Evolutionary conservation across 2,888 invertebrate species (phyloP).

Genomic region (Nasonovia ribisnigri): DNA sequence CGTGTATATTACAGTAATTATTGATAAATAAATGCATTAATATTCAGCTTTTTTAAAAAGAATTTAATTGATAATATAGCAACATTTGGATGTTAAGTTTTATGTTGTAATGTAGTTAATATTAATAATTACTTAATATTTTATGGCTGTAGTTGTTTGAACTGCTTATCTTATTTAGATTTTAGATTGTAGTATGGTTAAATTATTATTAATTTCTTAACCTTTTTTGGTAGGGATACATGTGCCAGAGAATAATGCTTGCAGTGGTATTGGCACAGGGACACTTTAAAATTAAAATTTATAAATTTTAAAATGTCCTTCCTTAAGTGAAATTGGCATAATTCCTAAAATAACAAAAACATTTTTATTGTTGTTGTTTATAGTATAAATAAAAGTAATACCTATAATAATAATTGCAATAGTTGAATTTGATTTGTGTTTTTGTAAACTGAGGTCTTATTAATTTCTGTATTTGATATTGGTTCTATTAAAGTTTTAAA

Average conservation of each 20-base stretch:
- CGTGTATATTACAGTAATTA: too few relatives aligned
- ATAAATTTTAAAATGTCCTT: neutral
- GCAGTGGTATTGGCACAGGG: neutral
- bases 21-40: too few relatives aligned
- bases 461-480: too few relatives aligned
- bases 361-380: neutral
- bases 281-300: neutral
- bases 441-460: too few relatives aligned
- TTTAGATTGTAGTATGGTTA: neutral
- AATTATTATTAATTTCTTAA: neutral
- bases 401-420: too few relatives aligned
- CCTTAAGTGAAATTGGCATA: neutral
- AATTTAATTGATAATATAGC: too few relatives aligned
- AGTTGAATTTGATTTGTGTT: too few relatives aligned
- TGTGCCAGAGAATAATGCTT: neutral
- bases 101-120: neutral
- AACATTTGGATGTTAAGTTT: neutral
- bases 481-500: too few relatives aligned
- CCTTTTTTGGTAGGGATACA: neutral
- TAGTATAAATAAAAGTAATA: neutral
- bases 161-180: neutral
- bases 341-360: neutral
- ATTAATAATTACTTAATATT: neutral
- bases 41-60: too few relatives aligned
- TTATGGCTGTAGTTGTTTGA: neutral